Base-by-base conservation (phyloP, 2,113 vertebrate genomes). In the Halichoeres trimaculatus region DNA sequence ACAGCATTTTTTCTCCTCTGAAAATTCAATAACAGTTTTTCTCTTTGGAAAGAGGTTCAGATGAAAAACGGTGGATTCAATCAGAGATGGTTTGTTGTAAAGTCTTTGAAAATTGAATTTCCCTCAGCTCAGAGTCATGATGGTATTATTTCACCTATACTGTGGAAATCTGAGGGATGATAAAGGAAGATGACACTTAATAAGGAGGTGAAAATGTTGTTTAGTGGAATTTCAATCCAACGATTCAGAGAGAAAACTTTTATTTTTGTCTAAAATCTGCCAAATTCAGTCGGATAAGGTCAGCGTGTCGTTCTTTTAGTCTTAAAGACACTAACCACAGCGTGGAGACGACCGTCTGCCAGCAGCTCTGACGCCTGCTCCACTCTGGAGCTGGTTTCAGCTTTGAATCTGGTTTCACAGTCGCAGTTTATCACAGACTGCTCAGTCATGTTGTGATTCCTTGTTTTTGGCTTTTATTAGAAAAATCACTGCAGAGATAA, bases 241-340 rank as follows among this genome's bases (percentile, higher is more conserved):
- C 13, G 69, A 81, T 76, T 53, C 34, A 57, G 62, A 50, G 24
- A 40, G 63, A 78, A 58, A 57, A 64, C 79, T 43, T 61, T 22
- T 76, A 57, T 85, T 85, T 80, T 57, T 10, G 38, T 61, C 63
- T 19, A 1, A 52, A 35, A 74, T 74, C 59, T 84, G 84, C 78
- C 83, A 81, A 81, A 90, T 77, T 47, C 64, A 63, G 63, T 76
- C 64, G 50, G 76, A 22, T 82, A 64, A 81, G 73, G 81, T 82
- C 85, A 65, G 30, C 23, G 60, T 81, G 70, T 83, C 76, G 35
- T 61, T 82, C 30, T 71, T 52, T 70, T 36, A 24, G 45, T 43
- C n/a, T 53, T 54, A 11, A 51, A 74, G 50, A 61, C 53, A 20
- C 23, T 58, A 70, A 66, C 78, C 78, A 63, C 74, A 63, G 80